Evolutionary conservation across 2,113 vertebrate species (phyloP), one percentile per base, ranked within the genome.

Genomic region (Petrocephalus zakoni): DNA sequence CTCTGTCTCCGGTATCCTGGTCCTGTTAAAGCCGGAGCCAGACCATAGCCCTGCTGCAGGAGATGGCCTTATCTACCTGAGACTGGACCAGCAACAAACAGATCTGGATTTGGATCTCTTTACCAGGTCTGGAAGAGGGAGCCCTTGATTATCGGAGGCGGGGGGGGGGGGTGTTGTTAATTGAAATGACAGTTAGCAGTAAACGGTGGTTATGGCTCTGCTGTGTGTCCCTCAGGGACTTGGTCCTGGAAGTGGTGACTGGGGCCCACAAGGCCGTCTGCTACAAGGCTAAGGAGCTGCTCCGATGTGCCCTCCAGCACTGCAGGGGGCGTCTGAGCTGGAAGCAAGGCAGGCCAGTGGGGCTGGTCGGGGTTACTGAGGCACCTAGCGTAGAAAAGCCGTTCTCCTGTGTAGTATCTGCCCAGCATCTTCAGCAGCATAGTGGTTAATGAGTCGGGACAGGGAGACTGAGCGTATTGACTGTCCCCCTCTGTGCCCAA

Each of bases 281-380:
- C 92, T 99, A 97, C 83, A 97, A 98, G 84, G 96, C 97, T 10
- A 99, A 99, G 93, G 97, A 98, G 87, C 94, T 98, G 34, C 95
- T 99, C 88, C 94, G 95, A 72, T 95, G 94, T 13, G 88, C 92
- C n/a, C 93, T 98, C 87, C 94, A 94, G 91, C 72, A 95, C 91
- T 94, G 93, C 90, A 91, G 88, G 75, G 89, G 37, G 17, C 93
- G 95, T 29, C 92, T 95, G 87, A 94, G 88, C 93, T 98, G 97
- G 97, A 97, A 97, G 93, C 94, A 95, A 93, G 96, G 97, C 94
- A 92, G 61, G 61, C 61, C 1, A n/a, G 25, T n/a, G 61, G 61
- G 61, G 61, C 61, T 64, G 61, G 61, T 10, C 0, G 25, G 1
- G n/a, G n/a, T 29, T 29, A 29, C 10, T 29, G 2, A 29, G 61